Evolutionary conservation across 2,797 vertebrate species (phyloP).

Genomic region (Rachycentron canadum): DNA sequence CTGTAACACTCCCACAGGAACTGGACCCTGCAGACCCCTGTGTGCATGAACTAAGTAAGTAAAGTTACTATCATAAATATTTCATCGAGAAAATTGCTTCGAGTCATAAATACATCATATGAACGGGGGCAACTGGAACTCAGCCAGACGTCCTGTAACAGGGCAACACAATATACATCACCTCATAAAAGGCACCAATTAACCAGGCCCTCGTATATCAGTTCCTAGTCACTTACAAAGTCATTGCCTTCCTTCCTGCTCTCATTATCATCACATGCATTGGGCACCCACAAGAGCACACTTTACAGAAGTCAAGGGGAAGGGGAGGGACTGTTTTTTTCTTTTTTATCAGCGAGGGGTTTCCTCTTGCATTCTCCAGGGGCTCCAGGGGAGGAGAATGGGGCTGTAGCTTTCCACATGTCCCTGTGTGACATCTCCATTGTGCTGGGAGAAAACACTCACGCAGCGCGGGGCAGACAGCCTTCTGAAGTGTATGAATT

Average conservation of each 20-base stretch:
- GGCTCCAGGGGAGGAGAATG: conserved; percentile 57
- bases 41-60: conserved; percentile 48
- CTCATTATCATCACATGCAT: conserved; percentile 72
- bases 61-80: conserved; percentile 78
- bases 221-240: conserved; percentile 72
- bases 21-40: conserved; percentile 21
- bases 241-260: conserved; percentile 74
- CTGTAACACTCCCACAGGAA: conserved; percentile 26
- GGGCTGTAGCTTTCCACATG: conserved; percentile 66
- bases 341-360: conserved; percentile 59
- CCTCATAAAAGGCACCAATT: conserved; percentile 76
- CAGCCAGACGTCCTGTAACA: conserved; percentile 62
- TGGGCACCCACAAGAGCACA: conserved; percentile 54
- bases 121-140: conserved; percentile 59
- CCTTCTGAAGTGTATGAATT: conserved; percentile 62
- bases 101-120: conserved; percentile 76
- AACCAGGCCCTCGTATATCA: conserved; percentile 78
- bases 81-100: conserved; percentile 78
- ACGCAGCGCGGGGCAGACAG: conserved; percentile 54
- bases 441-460: conserved; percentile 69
- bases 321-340: conserved; percentile 58
- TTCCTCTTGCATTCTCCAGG: conserved; percentile 71
- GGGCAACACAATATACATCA: conserved; percentile 70
- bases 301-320: conserved; percentile 58
- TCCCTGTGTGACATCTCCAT: conserved; percentile 77